Conservation (phyloP, 2,113 vertebrate genomes). For the Neolamprologus falcicula region DNA sequence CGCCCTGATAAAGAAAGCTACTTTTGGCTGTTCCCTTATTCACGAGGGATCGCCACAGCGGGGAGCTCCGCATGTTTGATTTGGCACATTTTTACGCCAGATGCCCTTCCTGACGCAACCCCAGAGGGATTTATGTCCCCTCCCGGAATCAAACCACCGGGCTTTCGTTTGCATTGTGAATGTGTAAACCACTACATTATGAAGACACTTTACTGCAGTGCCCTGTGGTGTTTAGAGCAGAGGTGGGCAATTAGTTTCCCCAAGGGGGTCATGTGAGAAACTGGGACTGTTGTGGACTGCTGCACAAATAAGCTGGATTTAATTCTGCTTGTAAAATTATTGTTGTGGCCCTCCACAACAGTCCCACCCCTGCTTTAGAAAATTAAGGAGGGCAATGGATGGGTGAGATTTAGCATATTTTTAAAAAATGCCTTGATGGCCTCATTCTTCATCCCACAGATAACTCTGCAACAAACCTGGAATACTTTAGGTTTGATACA, state of each 20-base stretch:
- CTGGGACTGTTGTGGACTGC: background rate
- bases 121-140: background rate
- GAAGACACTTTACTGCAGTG: background rate
- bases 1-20: background rate
- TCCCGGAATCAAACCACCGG: background rate
- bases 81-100: background rate
- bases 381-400: background rate
- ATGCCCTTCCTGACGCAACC: background rate
- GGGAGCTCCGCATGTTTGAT: background rate
- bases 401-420: background rate
- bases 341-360: background rate
- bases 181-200: background rate
- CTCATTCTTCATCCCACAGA: background rate
- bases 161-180: background rate
- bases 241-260: background rate
- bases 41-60: background rate
- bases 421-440: background rate
- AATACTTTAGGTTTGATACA: background rate
- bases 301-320: background rate
- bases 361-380: background rate
- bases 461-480: background rate
- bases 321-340: background rate
- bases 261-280: background rate
- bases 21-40: background rate
- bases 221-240: background rate